Base-by-base conservation (phyloP, 2,113 vertebrate genomes). In the Nibea albiflora region DNA sequence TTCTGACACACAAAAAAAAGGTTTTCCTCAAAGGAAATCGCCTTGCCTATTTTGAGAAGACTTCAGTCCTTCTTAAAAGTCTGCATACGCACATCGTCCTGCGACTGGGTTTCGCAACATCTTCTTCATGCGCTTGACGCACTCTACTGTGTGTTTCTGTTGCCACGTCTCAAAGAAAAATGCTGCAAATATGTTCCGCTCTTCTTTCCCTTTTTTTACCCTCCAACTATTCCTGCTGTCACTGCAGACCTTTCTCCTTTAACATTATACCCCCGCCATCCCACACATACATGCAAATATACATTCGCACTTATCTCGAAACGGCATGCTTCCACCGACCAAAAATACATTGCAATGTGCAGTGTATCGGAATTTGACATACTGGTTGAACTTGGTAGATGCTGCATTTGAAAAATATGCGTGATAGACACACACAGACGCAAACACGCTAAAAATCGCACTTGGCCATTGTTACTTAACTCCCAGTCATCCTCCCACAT, bases 401-500 rank as follows among this genome's bases (percentile, higher is more conserved):
- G 0, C 42, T 47, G 31, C 35, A 49, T 47, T 60, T 28, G n/a
- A 63, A 61, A 61, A 80, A 64, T 20, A 58, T 14, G 5, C 28
- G 54, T 31, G 28, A 65, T 50, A 50, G 62, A 85, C 39, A 14
- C 62, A 78, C 47, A 28, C 70, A 62, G 62, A 60, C 46, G 19
- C 52, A n/a, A 52, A 70, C 65, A n/a, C 60, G 42, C 61, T 24
- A 35, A 71, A 66, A 88, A 67, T 57, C 17, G 16, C 52, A 65
- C 72, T 83, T 72, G 84, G 74, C 87, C 76, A 77, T 90, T 90
- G 86, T 91, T 86, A 76, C 82, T 89, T 90, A 90, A 89, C 86
- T 90, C 85, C 80, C 85, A 87, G 91, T 91, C 85, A 85, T 89
- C 87, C 85, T 85, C 92, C 86, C 88, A 91, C 88, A 84, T 84